Evolutionary conservation across 2,113 vertebrate genomes (phyloP).

Genomic region (Antechinus stuartii): DNA sequence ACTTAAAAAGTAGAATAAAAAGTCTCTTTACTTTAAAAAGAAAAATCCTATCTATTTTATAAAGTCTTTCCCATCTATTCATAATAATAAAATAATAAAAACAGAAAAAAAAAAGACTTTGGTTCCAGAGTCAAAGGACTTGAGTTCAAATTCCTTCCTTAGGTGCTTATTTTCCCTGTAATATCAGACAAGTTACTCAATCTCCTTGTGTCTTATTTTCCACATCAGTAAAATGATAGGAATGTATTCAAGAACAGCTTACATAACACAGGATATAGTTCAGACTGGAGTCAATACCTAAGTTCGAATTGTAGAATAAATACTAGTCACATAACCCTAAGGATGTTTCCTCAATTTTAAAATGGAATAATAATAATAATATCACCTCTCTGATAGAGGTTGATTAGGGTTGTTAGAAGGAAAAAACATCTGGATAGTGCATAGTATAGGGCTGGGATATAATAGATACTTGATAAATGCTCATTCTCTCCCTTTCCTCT

Average conservation of each 20-base stretch:
- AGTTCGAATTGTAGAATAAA: background rate
- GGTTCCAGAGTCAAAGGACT: background rate
- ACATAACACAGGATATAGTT: background rate
- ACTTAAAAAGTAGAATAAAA: background rate
- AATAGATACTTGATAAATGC: background rate
- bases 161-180: background rate
- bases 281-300: background rate
- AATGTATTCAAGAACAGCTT: background rate
- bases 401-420: background rate
- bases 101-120: background rate
- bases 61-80: background rate
- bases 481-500: background rate
- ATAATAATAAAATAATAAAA: background rate
- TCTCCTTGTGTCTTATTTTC: background rate
- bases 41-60: background rate
- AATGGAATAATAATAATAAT: conserved; percentile 8
- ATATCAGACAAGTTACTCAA: background rate
- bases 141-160: background rate
- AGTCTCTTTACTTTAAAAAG: background rate
- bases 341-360: background rate
- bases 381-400: background rate
- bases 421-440: conserved; percentile 10
- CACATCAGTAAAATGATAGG: background rate
- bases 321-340: background rate
- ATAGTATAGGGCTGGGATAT: background rate